Base-by-base conservation (phyloP, 2,113 vertebrate species). In the Odobenus rosmarus region DNA sequence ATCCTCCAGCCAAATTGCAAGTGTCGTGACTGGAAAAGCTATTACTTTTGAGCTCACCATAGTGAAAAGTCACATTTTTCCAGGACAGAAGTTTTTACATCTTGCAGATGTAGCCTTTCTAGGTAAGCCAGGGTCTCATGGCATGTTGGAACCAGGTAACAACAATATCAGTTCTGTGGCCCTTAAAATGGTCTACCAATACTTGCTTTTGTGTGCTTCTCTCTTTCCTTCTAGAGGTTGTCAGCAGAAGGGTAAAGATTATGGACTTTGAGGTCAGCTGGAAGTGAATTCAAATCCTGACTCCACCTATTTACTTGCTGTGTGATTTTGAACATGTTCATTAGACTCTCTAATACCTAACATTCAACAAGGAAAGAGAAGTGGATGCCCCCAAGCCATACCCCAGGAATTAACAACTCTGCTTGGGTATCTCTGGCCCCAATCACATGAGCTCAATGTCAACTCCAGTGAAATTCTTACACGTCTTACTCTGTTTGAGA, bases 1-100 rank as follows among this genome's bases (percentile, higher is more conserved):
- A 96, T 91, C 57, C 88, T 96, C 7, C 19, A 97, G 96, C 72
- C 97, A 92, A 55, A 98, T 72, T 94, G 84, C 84, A 94, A 96
- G 86, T 46, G 84, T 23, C 0, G 1, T 96, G 88, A 98, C 94
- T 98, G 84, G 95, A 95, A 98, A 95, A 97, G 61, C 26, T 95
- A 93, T 97, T 95, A 83, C 61, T 96, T 88, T 88, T 80, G 42
- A 92, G 24, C 69, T 97, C 74, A 90, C 46, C 57, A 53, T 33
- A 62, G 74, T 93, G 87, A 96, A 95, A 97, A 93, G 11, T 9
- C n/a, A 93, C 46, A 72, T 19, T 13, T 71, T 92, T 62, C 74
- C 28, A 87, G 87, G 79, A 89, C 82, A 95, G 53, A 93, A 93
- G 53, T 46, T 53, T 96, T 90, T 87, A 83, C n/a, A 53, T 87